phyloP scores from a whole-genome alignment of 1,140 invertebrate genomes.

The Heliconius eleuchia region DNA sequence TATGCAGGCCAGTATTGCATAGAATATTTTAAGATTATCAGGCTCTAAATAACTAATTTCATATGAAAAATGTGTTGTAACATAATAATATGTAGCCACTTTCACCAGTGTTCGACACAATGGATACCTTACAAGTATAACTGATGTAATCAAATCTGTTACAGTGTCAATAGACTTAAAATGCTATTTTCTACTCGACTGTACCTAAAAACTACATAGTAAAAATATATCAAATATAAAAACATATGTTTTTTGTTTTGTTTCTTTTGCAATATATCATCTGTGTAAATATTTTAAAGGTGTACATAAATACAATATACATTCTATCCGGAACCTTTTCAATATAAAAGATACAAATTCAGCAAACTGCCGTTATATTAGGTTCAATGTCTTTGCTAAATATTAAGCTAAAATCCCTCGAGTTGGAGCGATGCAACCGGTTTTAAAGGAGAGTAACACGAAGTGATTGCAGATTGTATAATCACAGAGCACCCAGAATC shows the following conservation, averaged over 20 bases:
- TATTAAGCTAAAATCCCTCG: slow-evolving; percentile 33
- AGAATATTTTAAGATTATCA: too few relatives aligned
- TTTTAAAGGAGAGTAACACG: slow-evolving; percentile 26
- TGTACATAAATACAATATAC: too few relatives aligned
- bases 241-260: too few relatives aligned
- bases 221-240: not conserved
- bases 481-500: not conserved
- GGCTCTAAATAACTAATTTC: not conserved
- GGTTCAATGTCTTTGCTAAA: slow-evolving; percentile 43
- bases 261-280: too few relatives aligned
- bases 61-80: slow-evolving; percentile 7
- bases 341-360: slow-evolving; percentile 21
- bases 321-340: too few relatives aligned
- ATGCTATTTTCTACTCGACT: not conserved
- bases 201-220: not conserved
- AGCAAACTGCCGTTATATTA: slow-evolving; percentile 35
- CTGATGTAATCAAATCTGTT: slow-evolving; percentile 8
- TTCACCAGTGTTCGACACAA: slow-evolving; percentile 4
- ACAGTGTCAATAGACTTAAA: slow-evolving; percentile 1
- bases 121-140: slow-evolving; percentile 11
- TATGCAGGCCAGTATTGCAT: too few relatives aligned
- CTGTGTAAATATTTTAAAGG: too few relatives aligned
- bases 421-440: slow-evolving; percentile 25
- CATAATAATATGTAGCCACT: not conserved
- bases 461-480: slow-evolving; percentile 18